Conservation (phyloP, 2,113 vertebrate genomes). For the Poeciliopsis prolifica region DNA sequence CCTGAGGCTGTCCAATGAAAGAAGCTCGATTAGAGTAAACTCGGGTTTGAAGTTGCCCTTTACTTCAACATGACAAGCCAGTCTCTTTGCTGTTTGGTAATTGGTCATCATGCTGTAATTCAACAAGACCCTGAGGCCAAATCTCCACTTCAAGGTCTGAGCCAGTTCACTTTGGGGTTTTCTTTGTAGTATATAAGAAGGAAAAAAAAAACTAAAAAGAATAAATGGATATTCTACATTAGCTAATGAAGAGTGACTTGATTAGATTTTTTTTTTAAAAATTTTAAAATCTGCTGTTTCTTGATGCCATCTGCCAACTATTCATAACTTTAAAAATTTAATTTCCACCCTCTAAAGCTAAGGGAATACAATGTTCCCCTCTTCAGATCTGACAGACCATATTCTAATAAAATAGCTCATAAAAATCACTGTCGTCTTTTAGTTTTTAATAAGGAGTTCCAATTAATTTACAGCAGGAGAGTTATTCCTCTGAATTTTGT, state of each 20-base stretch:
- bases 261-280: constrained; percentile 6
- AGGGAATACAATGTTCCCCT: no score
- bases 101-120: constrained; percentile 27
- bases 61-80: constrained; percentile 20
- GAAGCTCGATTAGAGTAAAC: constrained; percentile 32
- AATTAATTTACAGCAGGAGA: no score
- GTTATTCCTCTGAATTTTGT: no score
- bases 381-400: no score
- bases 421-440: no score
- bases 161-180: constrained; percentile 6
- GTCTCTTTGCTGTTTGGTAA: constrained; percentile 35
- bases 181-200: constrained; percentile 10
- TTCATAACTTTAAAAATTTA: no score
- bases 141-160: background rate
- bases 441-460: no score
- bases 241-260: constrained; percentile 43
- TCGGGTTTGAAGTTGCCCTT: constrained; percentile 18
- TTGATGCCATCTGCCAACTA: no score
- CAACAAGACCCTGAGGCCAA: constrained; percentile 1
- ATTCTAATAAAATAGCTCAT: no score
- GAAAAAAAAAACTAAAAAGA: constrained; percentile 5
- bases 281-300: no score
- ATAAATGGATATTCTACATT: constrained; percentile 33
- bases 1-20: constrained; percentile 9
- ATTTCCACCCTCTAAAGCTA: no score